Evolutionary conservation across 2,888 invertebrate species (phyloP), one percentile per base, ranked within the genome.

Genomic region (Acleris laterana): DNA sequence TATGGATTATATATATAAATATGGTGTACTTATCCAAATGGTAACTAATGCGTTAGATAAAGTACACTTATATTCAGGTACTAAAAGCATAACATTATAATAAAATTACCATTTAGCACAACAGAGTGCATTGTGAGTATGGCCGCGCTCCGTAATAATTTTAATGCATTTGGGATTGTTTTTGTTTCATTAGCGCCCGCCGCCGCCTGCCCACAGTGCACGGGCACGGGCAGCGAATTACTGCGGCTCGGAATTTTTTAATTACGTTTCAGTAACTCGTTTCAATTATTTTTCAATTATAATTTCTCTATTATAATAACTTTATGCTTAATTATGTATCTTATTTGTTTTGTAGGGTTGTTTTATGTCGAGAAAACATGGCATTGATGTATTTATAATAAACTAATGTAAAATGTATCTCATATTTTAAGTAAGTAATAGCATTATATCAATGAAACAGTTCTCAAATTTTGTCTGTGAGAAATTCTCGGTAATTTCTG

Each of bases 121-220:
- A 25, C 22, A 62, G 22, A n/a, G 20, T 49, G 59, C 59, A 61
- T 61, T 25, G 28, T 52, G 52, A 19, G 52, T 61, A 51, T 25
- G 17, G 11, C 25, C 19, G 11, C 44, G 44, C 51, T 38, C 9
- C 38, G 42, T 46, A 42, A 49, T 53, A 49, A 56, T 59, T 59
- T 58, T n/a, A 52, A 63, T 58, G 52, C 50, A 28, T 38, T 52
- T 28, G 38, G 48, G 48, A 55, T 60, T 64, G 59, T 64, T 64
- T 59, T 64, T 64, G 49, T 64, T 64, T 42, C 53, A 55, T 64
- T 60, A 61, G 60, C 55, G 55, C 38, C 19, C 17, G 55, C 55
- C 17, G 55, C 55, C 38, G 64, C 25, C 20, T 25, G 55, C 42
- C 55, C 55, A 42, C 42, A 32, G 32, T 55, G 16, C 55, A 42